Percentiles rank a stretch among this genome's conserved stretches.
phyloP scores from a whole-genome alignment of 2,113 vertebrate species.

The Neolamprologus modestus region DNA sequence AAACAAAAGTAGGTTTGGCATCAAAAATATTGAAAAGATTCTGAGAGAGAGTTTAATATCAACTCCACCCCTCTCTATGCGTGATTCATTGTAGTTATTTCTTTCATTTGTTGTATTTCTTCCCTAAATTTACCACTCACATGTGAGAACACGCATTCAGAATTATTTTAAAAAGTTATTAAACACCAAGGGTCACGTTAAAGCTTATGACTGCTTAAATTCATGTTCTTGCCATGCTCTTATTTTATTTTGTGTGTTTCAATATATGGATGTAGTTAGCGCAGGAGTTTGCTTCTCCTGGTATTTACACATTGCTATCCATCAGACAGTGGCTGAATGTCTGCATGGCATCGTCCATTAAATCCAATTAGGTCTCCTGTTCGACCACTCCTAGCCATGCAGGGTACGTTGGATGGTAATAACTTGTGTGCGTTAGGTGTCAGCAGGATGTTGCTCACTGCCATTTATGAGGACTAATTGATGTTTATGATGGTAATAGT shows the following conservation, averaged over 20 bases:
- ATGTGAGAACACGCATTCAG: neutral
- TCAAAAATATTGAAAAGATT: neutral
- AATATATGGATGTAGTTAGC: neutral
- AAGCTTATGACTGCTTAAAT: neutral
- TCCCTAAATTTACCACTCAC: neutral
- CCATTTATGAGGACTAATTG: slow-evolving; percentile 5
- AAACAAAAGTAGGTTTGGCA: neutral
- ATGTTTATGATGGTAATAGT: slow-evolving; percentile 26
- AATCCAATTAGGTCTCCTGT: slow-evolving; percentile 28
- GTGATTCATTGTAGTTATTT: slow-evolving; percentile 4
- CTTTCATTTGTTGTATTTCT: slow-evolving; percentile 4
- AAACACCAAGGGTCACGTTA: neutral
- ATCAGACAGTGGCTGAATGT: neutral
- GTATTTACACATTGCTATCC: neutral
- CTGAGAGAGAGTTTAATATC: neutral
- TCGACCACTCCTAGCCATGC: neutral
- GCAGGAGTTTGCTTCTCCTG: neutral
- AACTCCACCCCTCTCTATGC: neutral
- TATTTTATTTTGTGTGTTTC: neutral
- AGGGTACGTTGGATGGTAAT: neutral
- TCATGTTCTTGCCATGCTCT: neutral
- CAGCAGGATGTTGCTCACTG: neutral
- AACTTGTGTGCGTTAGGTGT: neutral
- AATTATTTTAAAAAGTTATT: neutral
- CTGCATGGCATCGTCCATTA: neutral